Evolutionary conservation across 2,888 invertebrate genomes (phyloP), one percentile per base, ranked within the genome.

Genomic region (Eudasyphora cyanicolor): DNA sequence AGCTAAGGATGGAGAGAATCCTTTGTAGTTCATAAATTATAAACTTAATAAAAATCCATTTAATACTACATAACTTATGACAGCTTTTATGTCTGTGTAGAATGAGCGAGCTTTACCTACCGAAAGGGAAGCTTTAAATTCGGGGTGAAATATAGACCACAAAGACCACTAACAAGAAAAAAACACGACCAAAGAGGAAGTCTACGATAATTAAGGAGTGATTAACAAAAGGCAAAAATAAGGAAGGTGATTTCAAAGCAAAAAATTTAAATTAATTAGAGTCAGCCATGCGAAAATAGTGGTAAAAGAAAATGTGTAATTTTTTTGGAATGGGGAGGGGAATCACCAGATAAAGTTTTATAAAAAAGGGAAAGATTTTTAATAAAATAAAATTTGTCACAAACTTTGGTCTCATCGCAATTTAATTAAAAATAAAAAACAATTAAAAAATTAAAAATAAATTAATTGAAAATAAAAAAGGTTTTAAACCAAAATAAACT

Each of bases 41-140:
- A 73, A 73, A 60, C 60, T 73, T 57, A 73, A 73, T 73, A 24
- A 73, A 73, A 57, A 73, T n/a, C 73, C 17, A n/a, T 57, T 73
- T 60, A 73, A 73, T 24, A 42, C 17, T 67, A 42, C 42, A 57
- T 19, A 73, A 73, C 42, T 73, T 73, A 73, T 73, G 73, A 42
- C 57, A 27, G 71, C 57, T 73, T 70, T 71, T 67, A 32, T 60
- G 29, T 3, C 10, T 57, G n/a, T 27, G 54, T n/a, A 10, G 0
- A 32, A 51, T 1, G 49, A 2, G 19, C n/a, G 29, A 12, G 29
- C 10, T 19, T 21, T 24, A 3, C 24, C 57, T 57, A 14, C 24
- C 10, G 29, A 8, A 35, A 27, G 51, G 4, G 32, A n/a, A n/a
- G n/a, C n/a, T n/a, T n/a, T n/a, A n/a, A n/a, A n/a, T n/a, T n/a